Percentiles rank a stretch among this genome's conserved stretches.
phyloP scores from a whole-genome alignment of 2,888 invertebrate genomes.

The Agrilus biguttatus region DNA sequence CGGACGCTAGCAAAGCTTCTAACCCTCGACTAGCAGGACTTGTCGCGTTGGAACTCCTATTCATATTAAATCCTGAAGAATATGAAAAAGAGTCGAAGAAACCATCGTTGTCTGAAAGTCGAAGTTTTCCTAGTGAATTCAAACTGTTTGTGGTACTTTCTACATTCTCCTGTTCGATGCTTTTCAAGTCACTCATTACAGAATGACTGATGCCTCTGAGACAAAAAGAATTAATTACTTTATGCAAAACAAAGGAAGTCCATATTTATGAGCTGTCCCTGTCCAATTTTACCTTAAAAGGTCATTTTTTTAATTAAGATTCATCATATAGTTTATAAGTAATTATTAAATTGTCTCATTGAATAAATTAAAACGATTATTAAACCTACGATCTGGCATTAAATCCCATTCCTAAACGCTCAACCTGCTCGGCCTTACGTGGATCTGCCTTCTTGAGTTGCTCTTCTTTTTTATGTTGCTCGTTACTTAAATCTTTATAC shows the following conservation, averaged over 20 bases:
- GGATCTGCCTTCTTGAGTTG: constrained; percentile 61
- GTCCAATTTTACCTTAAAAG: too few relatives aligned
- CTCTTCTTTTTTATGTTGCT: constrained; percentile 57
- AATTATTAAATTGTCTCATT: too few relatives aligned
- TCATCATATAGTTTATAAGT: too few relatives aligned
- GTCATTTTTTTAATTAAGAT: too few relatives aligned
- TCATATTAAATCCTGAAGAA: constrained; percentile 43
- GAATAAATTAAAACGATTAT: background rate
- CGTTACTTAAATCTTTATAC: constrained; percentile 58
- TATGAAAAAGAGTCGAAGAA: constrained; percentile 39
- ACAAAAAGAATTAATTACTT: constrained; percentile 4
- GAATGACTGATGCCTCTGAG: constrained; percentile 65
- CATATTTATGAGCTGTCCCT: too few relatives aligned
- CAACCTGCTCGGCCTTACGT: constrained; percentile 73
- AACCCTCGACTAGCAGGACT: constrained; percentile 14
- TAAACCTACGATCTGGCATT: constrained; percentile 35
- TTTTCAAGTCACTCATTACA: constrained; percentile 79
- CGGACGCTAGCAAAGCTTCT: constrained; percentile 17
- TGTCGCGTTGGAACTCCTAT: constrained; percentile 31
- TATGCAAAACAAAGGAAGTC: too few relatives aligned
- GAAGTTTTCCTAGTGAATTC: constrained; percentile 26
- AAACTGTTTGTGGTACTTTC: constrained; percentile 30
- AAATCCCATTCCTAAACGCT: constrained; percentile 88
- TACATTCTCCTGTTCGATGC: constrained; percentile 71
- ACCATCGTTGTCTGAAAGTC: constrained; percentile 29